Base-by-base conservation (phyloP, 2,888 invertebrate genomes). In the Furcula furcula region DNA sequence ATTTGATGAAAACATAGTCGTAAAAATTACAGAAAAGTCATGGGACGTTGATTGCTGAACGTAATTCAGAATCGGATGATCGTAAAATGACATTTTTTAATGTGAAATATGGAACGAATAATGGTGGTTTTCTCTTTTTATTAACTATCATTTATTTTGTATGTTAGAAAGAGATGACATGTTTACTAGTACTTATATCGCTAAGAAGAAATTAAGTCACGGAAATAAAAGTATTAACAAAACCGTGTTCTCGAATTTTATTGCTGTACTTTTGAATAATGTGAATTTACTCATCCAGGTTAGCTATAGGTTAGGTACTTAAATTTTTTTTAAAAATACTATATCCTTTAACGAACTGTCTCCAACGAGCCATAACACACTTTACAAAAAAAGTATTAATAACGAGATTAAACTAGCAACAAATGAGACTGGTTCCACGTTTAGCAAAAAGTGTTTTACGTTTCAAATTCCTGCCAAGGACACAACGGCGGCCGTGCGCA, bases 391-490 rank as follows among this genome's bases (percentile, higher is more conserved):
- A 44, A 46, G 43, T 38, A 44, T 43, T 44, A 36, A 38, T 40
- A 40, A 41, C 36, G 30, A 39, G n/a, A n/a, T n/a, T n/a, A n/a
- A n/a, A n/a, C n/a, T n/a, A n/a, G n/a, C n/a, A n/a, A 59, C 69
- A 80, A 76, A 82, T 76, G 69, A 67, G 66, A 83, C 82, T 74
- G 74, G 82, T 79, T 66, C 34, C 39, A 36, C 42, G 34, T 65
- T 57, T 46, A 44, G 59, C 57, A 75, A 76, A 70, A 69, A 74
- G 58, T n/a, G 53, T 49, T 69, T 57, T 64, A 68, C 65, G 65
- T 66, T 64, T 71, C 66, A 72, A 76, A 85, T 87, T 85, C 87
- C 72, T 68, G 56, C 68, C 86, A 87, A 87, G 86, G 86, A 80
- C 86, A 85, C 80, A 55, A 46, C 47, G 49, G 29, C 46, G 21